These are phyloP conservation scores for Megalurothrips usitatus DNA, from an alignment of 2,888 invertebrate species.

Conservation along the genomic window DNA sequence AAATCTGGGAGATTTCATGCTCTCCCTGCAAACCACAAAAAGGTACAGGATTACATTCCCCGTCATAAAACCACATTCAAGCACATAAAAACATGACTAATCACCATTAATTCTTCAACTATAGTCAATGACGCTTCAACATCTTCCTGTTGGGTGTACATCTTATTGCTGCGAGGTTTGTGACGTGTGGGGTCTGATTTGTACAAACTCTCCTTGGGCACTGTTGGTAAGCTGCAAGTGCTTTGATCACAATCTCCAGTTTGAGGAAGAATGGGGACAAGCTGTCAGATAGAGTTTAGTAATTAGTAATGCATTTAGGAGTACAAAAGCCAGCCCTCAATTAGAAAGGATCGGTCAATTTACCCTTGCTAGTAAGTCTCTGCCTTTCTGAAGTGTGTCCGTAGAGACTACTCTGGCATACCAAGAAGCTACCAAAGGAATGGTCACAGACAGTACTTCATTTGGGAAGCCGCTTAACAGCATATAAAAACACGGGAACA, in stretches of 20 bases:
- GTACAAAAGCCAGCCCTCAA: not conserved
- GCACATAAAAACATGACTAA: not conserved
- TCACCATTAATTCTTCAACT: conserved; percentile 46
- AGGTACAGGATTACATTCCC: not conserved
- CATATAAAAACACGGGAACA: conserved; percentile 66
- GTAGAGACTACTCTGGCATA: conserved; percentile 48
- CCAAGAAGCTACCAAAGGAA: conserved; percentile 65
- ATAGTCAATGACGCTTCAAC: conserved; percentile 59
- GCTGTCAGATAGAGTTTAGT: not conserved
- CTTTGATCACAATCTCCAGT: not conserved
- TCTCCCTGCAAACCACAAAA: not conserved
- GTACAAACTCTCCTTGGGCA: conserved; percentile 63
- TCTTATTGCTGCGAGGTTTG: conserved; percentile 61
- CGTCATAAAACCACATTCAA: not conserved
- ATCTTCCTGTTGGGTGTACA: conserved; percentile 72
- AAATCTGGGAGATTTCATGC: not conserved
- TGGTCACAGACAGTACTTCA: conserved; percentile 44
- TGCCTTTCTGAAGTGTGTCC: conserved; percentile 33
- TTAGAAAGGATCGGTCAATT: not conserved
- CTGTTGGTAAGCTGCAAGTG: conserved; percentile 48
- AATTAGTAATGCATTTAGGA: not conserved
- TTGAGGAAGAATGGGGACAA: not conserved
- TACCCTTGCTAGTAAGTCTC: not conserved
- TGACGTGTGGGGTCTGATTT: conserved; percentile 73
- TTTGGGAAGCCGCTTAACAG: conserved; percentile 52